phyloP scores from a whole-genome alignment of 37 sponge, comb jelly and placozoan species.

The Mnemiopsis leidyi region DNA sequence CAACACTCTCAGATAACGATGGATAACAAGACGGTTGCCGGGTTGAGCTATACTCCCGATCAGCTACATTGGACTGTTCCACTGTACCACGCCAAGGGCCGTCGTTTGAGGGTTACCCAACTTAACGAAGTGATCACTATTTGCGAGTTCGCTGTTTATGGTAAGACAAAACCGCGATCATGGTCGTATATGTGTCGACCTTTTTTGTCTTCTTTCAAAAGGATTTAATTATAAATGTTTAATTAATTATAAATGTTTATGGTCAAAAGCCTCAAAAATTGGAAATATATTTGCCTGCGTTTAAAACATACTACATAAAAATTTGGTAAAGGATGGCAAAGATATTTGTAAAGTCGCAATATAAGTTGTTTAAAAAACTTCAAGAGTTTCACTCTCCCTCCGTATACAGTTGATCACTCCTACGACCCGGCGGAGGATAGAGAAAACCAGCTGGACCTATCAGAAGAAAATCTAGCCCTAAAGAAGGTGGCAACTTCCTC shows the following conservation, averaged over 20 bases:
- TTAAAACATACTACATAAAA: too few relatives aligned
- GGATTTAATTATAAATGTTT: too few relatives aligned
- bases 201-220: too few relatives aligned
- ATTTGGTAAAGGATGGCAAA: too few relatives aligned
- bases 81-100: background rate
- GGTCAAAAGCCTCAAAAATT: too few relatives aligned
- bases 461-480: background rate
- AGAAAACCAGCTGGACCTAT: background rate
- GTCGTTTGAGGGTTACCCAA: background rate
- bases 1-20: background rate
- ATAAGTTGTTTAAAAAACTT: too few relatives aligned
- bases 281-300: too few relatives aligned
- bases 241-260: too few relatives aligned
- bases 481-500: slow-evolving; percentile 28
- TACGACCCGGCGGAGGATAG: background rate
- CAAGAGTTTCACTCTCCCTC: too few relatives aligned
- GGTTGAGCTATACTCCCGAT: background rate
- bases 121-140: background rate
- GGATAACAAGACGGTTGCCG: slow-evolving; percentile 10
- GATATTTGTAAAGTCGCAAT: too few relatives aligned
- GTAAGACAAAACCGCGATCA: too few relatives aligned
- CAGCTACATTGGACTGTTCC: background rate
- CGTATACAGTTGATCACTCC: background rate
- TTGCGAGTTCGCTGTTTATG: slow-evolving; percentile 51
- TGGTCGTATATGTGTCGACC: too few relatives aligned